Evolutionary conservation across 1,140 invertebrate genomes (phyloP), one percentile per base, ranked within the genome.

Genomic region (Apis cerana): DNA sequence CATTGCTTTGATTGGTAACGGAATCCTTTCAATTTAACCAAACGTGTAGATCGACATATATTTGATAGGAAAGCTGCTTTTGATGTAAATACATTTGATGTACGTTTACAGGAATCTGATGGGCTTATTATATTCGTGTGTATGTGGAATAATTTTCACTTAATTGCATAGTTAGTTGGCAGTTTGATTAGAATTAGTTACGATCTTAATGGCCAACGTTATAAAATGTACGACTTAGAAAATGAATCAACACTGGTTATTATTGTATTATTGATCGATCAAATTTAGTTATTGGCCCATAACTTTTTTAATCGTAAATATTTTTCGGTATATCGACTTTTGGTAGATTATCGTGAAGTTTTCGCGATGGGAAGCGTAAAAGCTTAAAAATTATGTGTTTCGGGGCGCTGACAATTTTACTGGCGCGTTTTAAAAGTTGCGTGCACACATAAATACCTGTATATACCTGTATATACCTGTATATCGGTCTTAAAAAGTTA

Each of bases 381-480:
- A 82, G 81, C 82, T 80, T 83, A 77, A 74, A 71, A 83, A 83
- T 79, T 83, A 74, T 72, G 76, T 43, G 76, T 70, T 58, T 69
- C 69, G 19, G 21, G 48, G 48, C 62, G 62, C 62, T 74, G 82
- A 83, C 82, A 83, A 83, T 83, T 83, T 83, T 83, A 83, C 43
- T 68, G 58, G 54, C 59, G 23, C 69, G 33, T 83, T 83, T 83
- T 80, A 83, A 83, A 80, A 71, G 68, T 23, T 23, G 19, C 43
- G 21, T 33, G 23, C 52, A 19, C 13, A 21, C 69, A 8, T 9
- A 13, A 12, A 1, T 21, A 11, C 7, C 58, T 69, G 7, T 59
- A 21, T 43, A 1, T 21, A 11, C 7, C 58, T 69, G 7, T 59
- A 21, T 43, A 43, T 43, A 21, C 52, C n/a, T 65, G n/a, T 65